These are phyloP conservation scores for Lonchura striata DNA, from an alignment of 2,113 vertebrate genomes.

Conservation along the genomic window DNA sequence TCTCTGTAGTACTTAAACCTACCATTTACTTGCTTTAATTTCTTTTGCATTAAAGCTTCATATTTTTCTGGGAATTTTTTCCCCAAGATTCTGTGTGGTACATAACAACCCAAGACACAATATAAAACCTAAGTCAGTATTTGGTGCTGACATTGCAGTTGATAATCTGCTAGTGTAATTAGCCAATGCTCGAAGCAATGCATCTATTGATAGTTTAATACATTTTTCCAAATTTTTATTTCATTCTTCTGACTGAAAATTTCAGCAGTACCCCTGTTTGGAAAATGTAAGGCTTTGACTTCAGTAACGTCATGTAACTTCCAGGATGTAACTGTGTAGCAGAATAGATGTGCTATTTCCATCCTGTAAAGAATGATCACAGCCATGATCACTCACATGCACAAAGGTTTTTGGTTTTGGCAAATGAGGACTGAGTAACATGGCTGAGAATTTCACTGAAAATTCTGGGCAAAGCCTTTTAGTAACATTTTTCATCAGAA, in stretches of 20 bases:
- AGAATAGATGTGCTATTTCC: background rate
- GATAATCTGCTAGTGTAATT: slow-evolving; percentile 23
- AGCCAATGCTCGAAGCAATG: background rate
- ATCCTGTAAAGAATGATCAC: background rate
- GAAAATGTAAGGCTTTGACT: slow-evolving; percentile 5
- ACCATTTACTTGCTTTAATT: slow-evolving; percentile 64
- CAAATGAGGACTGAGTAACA: slow-evolving; percentile 31
- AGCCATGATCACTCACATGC: background rate
- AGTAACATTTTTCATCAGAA: slow-evolving; percentile 12
- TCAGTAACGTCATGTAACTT: background rate
- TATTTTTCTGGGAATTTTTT: slow-evolving; percentile 32
- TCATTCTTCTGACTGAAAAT: background rate
- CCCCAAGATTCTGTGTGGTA: slow-evolving; percentile 43
- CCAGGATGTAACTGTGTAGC: background rate
- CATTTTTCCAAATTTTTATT: slow-evolving; percentile 22
- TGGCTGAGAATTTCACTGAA: slow-evolving; percentile 8
- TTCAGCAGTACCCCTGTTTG: background rate
- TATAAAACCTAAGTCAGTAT: background rate
- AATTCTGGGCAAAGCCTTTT: slow-evolving; percentile 13
- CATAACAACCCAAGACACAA: slow-evolving; percentile 11
- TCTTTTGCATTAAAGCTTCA: slow-evolving; percentile 65
- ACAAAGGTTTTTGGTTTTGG: background rate
- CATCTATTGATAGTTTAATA: background rate
- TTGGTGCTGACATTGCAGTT: slow-evolving; percentile 5
- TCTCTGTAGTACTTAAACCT: slow-evolving; percentile 56